These are phyloP conservation scores for Prunella strophiata DNA, from an alignment of 2,797 vertebrate genomes.

Conservation along the genomic window DNA sequence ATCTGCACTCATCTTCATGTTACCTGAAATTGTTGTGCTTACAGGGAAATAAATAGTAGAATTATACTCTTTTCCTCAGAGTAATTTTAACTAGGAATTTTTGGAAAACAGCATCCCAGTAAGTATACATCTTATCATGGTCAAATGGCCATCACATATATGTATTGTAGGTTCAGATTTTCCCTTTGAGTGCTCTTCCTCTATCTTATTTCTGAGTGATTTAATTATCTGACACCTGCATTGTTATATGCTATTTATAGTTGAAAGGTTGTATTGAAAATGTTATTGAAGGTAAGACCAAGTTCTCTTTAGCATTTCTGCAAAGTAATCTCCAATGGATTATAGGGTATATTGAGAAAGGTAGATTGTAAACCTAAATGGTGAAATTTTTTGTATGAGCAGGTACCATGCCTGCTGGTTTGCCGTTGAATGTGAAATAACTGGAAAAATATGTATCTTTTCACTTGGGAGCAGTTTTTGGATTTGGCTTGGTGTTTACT, in stretches of 20 bases:
- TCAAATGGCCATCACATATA: neutral
- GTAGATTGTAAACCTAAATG: neutral
- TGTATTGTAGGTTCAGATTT: neutral
- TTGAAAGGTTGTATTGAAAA: neutral
- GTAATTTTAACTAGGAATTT: neutral
- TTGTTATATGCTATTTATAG: neutral
- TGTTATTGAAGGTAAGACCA: neutral
- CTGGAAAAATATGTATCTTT: neutral
- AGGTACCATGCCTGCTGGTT: neutral
- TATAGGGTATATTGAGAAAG: neutral
- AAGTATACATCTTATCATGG: neutral
- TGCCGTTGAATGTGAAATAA: neutral
- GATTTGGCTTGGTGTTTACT: neutral
- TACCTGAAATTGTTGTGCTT: neutral
- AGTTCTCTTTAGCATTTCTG: neutral
- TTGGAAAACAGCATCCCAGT: neutral
- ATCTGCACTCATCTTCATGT: neutral
- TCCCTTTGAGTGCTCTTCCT: neutral
- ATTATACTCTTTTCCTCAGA: neutral
- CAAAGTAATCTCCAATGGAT: neutral
- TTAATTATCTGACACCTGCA: neutral
- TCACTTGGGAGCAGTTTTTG: neutral
- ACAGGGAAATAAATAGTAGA: neutral
- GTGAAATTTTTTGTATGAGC: neutral
- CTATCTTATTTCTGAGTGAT: neutral